Evolutionary conservation across 2,888 invertebrate species (phyloP).

Genomic region (Drosophila setosimentum): DNA sequence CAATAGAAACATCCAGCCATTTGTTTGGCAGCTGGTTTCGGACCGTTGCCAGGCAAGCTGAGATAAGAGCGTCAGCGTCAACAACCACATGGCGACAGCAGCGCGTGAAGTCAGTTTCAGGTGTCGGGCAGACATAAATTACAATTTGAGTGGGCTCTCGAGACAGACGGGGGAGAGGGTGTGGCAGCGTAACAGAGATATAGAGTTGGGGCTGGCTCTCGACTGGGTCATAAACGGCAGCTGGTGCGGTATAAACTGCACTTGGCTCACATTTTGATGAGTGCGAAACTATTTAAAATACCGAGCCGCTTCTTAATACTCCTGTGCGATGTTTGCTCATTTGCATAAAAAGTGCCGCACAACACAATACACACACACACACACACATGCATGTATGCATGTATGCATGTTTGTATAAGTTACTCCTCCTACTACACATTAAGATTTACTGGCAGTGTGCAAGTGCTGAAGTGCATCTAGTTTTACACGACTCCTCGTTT

Average conservation of each 20-base stretch:
- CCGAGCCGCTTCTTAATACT: conserved; percentile 25
- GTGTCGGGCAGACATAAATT: conserved; percentile 71
- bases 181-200: background rate
- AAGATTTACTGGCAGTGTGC: conserved; percentile 2
- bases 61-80: conserved; percentile 40
- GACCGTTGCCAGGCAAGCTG: conserved; percentile 43
- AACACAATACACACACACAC: conserved; percentile 1
- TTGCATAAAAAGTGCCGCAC: conserved; percentile 40
- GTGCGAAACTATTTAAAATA: conserved; percentile 59
- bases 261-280: conserved; percentile 56
- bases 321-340: conserved; percentile 32
- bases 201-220: background rate
- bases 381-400: background rate
- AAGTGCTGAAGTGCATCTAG: conserved; percentile 4
- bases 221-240: conserved; percentile 55
- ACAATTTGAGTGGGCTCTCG: conserved; percentile 68
- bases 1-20: conserved; percentile 52
- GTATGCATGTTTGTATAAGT: no score
- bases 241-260: conserved; percentile 63
- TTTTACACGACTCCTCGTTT: conserved; percentile 2
- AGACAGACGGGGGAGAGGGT: conserved; percentile 9
- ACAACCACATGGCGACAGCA: conserved; percentile 10
- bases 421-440: background rate
- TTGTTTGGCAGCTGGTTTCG: conserved; percentile 67
- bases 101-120: conserved; percentile 73